phyloP scores from a whole-genome alignment of 2,113 vertebrate genomes.

The Oenanthe oenanthe region DNA sequence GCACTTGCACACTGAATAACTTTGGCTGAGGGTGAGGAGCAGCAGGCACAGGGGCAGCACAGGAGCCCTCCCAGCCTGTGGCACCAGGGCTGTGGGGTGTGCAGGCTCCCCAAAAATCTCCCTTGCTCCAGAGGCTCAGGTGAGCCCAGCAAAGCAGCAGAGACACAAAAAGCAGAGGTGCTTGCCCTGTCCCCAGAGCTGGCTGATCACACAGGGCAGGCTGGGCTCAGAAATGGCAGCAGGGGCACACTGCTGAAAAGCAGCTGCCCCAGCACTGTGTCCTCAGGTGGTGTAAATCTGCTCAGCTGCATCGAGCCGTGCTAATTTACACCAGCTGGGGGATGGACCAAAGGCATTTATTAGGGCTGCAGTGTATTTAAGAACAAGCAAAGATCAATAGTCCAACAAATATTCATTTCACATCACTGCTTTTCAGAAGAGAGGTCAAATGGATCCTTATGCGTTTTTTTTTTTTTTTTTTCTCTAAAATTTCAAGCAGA shows the following conservation, averaged over 20 bases:
- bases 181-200: neutral
- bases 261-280: neutral
- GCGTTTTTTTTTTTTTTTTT: neutral
- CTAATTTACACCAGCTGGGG: constrained; percentile 48
- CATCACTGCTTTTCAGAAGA: constrained; percentile 23
- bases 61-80: neutral
- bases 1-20: neutral
- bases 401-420: constrained; percentile 53
- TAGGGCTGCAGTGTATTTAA: constrained; percentile 58
- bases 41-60: neutral
- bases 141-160: neutral
- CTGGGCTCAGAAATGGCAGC: fast-evolving
- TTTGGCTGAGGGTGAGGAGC: neutral
- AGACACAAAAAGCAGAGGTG: neutral
- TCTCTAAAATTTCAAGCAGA: neutral
- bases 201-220: neutral
- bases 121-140: fast-evolving
- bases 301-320: constrained; percentile 10
- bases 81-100: fast-evolving
- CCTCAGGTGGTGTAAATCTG: constrained; percentile 42
- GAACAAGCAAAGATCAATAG: constrained; percentile 59
- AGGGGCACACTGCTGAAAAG: neutral
- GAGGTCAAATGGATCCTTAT: constrained; percentile 26
- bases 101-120: neutral
- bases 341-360: constrained; percentile 44